A percentile compares a stretch with the other conserved stretches of the same genome.
Conservation (phyloP, 2,113 vertebrate genomes). For the Nyctereutes procyonoides region DNA sequence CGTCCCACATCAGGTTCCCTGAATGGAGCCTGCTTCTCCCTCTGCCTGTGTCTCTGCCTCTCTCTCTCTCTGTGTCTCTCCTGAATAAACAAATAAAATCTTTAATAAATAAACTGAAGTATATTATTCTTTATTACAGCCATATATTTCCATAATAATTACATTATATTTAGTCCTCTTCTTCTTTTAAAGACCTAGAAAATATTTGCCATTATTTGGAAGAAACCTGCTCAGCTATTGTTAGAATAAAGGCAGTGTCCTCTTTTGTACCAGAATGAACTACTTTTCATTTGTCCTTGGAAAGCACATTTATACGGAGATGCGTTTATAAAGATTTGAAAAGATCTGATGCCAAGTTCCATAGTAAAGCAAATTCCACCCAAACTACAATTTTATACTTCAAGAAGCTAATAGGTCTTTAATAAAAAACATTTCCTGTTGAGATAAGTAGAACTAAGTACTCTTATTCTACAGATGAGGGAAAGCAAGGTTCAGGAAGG, state of each 20-base stretch:
- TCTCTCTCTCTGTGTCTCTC: too few species aligned
- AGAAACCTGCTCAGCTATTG: background rate
- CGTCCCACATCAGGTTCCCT: too few species aligned
- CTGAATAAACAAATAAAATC: too few species aligned
- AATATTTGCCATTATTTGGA: conserved; percentile 20
- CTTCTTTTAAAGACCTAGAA: background rate
- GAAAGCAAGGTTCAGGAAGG: conserved; percentile 44
- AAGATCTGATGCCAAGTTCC: conserved; percentile 64
- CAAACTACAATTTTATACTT: conserved; percentile 68
- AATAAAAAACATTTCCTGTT: conserved; percentile 68
- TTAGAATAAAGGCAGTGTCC: conserved; percentile 42
- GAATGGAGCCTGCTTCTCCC: too few species aligned
- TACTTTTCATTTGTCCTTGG: conserved; percentile 55
- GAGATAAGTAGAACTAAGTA: conserved; percentile 67
- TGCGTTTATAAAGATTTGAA: conserved; percentile 63
- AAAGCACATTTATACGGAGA: conserved; percentile 55
- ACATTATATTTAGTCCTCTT: background rate
- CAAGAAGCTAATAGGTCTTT: conserved; percentile 60
- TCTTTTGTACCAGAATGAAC: conserved; percentile 32
- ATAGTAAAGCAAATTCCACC: conserved; percentile 39
- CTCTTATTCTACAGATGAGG: conserved; percentile 20
- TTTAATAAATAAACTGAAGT: background rate
- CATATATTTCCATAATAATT: conserved; percentile 2
- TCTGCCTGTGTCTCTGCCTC: too few species aligned
- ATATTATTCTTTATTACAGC: background rate